phyloP scores from a whole-genome alignment of 2,797 vertebrate genomes.

The Acrossocheilus fasciatus region DNA sequence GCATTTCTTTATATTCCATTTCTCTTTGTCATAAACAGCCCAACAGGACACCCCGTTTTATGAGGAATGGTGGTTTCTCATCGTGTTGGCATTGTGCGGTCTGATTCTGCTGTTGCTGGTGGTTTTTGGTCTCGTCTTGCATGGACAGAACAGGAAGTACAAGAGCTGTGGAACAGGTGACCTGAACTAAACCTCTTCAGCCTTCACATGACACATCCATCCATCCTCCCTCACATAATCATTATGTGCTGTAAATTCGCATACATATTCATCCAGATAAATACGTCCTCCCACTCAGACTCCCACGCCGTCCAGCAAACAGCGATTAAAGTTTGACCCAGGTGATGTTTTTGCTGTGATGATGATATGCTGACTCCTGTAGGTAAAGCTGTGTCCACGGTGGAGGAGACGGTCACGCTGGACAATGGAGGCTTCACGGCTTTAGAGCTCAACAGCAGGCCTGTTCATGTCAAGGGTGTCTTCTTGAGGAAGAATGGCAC shows the following conservation, averaged over 20 bases:
- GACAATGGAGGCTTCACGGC: conserved; percentile 95
- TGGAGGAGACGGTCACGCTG: conserved; percentile 90
- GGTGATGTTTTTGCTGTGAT: conserved; percentile 43
- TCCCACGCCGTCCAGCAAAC: neutral
- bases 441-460: conserved; percentile 93
- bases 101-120: conserved; percentile 89
- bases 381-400: conserved; percentile 87
- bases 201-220: neutral
- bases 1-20: neutral
- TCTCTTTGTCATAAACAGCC: conserved; percentile 72
- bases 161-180: conserved; percentile 86
- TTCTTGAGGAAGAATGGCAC: conserved; percentile 95
- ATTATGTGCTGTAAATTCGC: neutral
- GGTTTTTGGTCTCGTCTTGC: conserved; percentile 87
- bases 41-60: conserved; percentile 89
- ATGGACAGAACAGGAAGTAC: conserved; percentile 89
- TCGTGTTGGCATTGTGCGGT: conserved; percentile 90
- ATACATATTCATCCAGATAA: conserved; percentile 15
- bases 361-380: conserved; percentile 61
- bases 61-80: conserved; percentile 96
- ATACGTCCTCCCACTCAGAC: neutral
- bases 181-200: conserved; percentile 7
- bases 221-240: conserved; percentile 18
- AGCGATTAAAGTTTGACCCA: neutral
- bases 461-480: conserved; percentile 89